Evolutionary conservation across 2,888 invertebrate species (phyloP), one percentile per base, ranked within the genome.

Genomic region (Drosophila ezoana): DNA sequence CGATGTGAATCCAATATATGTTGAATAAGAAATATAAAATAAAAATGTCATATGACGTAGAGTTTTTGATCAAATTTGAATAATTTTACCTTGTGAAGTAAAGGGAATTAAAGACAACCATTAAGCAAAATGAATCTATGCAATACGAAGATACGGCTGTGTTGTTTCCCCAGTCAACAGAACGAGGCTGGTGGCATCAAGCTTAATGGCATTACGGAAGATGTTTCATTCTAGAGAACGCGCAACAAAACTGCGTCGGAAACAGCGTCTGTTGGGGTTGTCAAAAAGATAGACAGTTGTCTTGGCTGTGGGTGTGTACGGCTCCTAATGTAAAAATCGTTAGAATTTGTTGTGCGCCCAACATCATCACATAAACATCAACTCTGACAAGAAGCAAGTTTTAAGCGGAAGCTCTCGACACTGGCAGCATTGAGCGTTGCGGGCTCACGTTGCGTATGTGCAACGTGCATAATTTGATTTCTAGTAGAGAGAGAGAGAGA

Each of bases 261-360:
- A 63, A 68, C 73, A 47, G 32, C 76, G 65, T 57, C 59, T 51
- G 67, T 66, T 65, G 60, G 69, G 68, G 76, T 72, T 75, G 81
- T 81, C 79, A 76, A 66, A 75, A 67, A 72, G 87, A 81, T 79
- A 87, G 83, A 87, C 87, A 84, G 68, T 60, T 70, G 70, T 5
- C 28, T 18, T 35, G 28, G 40, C 1, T 9, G 1, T 11, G 32
- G 9, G 9, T 37, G 44, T 13, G 9, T 20, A 41, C 1, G 41
- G 53, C 64, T 67, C 74, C 83, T 89, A 87, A 87, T 89, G 87
- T 83, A 72, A 82, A 86, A 76, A 86, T 87, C 89, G 86, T 87
- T 87, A 83, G 72, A 73, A 69, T 77, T 77, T 67, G 77, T 63
- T 77, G 57, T 49, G 48, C 43, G 58, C 54, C 53, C 60, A 57